Conservation (phyloP, 2,888 invertebrate genomes). For the Limnephilus auricula region DNA sequence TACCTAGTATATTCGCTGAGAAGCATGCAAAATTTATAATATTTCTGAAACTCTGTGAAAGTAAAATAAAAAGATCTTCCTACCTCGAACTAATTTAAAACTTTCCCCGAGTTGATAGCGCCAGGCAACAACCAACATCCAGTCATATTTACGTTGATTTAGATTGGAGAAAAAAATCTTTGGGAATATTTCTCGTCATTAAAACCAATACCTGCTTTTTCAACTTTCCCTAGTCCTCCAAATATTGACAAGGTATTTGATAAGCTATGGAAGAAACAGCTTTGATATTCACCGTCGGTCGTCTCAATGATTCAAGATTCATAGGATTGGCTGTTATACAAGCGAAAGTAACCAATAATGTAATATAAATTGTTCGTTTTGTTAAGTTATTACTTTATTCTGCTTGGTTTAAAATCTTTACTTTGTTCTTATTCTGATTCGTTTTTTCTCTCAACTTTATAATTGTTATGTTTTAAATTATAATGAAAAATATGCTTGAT, state of each 20-base stretch:
- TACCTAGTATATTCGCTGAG: background rate
- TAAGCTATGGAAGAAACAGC: slow-evolving; percentile 6
- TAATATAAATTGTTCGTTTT: no score
- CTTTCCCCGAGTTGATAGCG: background rate
- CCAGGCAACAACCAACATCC: background rate
- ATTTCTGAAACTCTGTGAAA: background rate
- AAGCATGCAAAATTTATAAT: background rate
- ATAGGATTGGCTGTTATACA: background rate
- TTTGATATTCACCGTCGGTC: background rate
- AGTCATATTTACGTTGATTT: background rate
- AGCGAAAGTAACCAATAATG: background rate
- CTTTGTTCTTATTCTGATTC: no score
- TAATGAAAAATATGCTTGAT: no score
- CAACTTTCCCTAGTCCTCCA: slow-evolving; percentile 25
- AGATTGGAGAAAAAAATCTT: background rate
- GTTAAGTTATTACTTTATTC: no score
- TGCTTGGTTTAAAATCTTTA: no score
- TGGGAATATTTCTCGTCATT: background rate
- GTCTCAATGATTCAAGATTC: background rate
- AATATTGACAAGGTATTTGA: slow-evolving; percentile 29
- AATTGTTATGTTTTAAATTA: no score
- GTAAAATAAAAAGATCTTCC: background rate
- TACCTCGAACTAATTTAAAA: background rate
- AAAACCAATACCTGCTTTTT: slow-evolving; percentile 2
- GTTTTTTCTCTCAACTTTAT: no score